Evolutionary conservation across 92 coral and sea anemone species (phyloP).

Genomic region (Plumapathes pennacea): DNA sequence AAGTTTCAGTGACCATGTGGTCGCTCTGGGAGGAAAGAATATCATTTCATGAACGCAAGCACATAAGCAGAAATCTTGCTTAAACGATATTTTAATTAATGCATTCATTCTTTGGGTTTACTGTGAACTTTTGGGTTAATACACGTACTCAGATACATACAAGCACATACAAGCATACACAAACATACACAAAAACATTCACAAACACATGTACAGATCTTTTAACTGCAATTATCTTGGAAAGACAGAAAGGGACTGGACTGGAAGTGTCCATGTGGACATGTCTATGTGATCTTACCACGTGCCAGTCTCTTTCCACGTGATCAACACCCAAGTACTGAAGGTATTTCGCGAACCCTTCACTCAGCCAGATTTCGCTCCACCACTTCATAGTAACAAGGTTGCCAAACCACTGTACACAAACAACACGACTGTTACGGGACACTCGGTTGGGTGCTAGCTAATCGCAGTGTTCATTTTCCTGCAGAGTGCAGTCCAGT

Average conservation of each 20-base stretch:
- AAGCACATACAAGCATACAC: too few species aligned
- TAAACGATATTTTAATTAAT: background rate
- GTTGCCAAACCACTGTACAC: conserved; percentile 68
- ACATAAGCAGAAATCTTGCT: too few species aligned
- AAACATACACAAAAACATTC: too few species aligned
- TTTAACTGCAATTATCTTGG: too few species aligned
- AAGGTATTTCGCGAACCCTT: conserved; percentile 62
- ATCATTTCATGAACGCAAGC: background rate
- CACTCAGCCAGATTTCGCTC: conserved; percentile 74
- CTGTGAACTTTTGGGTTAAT: too few species aligned
- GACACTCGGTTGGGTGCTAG: background rate
- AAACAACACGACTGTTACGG: background rate
- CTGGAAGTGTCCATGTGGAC: too few species aligned
- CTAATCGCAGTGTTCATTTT: background rate
- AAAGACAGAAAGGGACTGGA: background rate
- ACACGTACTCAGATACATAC: too few species aligned
- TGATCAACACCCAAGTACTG: conserved; percentile 41
- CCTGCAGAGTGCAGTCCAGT: too few species aligned
- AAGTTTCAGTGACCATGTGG: conserved; percentile 17
- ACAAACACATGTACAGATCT: too few species aligned
- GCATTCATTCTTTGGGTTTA: background rate
- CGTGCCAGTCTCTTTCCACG: conserved; percentile 35
- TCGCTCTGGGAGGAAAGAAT: conserved; percentile 35
- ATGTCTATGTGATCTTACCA: conserved; percentile 11
- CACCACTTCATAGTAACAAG: conserved; percentile 71